These are phyloP conservation scores for Geothlypis trichas DNA, from an alignment of 2,113 vertebrate genomes.

Conservation along the genomic window DNA sequence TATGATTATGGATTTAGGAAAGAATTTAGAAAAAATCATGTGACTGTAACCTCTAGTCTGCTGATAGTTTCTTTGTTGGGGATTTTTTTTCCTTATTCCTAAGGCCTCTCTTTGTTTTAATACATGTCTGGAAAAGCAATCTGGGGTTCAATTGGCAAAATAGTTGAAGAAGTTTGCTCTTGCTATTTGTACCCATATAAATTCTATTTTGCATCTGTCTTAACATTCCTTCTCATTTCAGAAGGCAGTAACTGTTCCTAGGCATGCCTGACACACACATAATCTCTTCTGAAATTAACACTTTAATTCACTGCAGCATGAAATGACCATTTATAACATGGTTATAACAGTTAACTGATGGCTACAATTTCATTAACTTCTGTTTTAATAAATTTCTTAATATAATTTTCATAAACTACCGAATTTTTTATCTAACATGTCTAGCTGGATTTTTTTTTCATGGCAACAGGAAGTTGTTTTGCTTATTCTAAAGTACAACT, in stretches of 20 bases:
- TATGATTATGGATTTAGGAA: not conserved
- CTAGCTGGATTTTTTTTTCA: not conserved
- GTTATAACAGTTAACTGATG: accelerated
- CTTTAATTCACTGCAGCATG: not conserved
- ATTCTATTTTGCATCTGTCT: not conserved
- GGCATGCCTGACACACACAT: not conserved
- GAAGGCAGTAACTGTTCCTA: not conserved
- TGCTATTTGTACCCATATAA: not conserved
- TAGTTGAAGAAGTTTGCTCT: not conserved
- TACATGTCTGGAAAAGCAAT: not conserved
- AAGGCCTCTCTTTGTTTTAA: not conserved
- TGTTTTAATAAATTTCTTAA: not conserved
- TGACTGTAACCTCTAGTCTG: not conserved
- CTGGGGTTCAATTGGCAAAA: not conserved
- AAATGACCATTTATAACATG: not conserved
- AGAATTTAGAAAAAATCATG: not conserved
- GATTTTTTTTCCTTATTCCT: not conserved
- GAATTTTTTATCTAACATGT: not conserved
- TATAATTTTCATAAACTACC: not conserved
- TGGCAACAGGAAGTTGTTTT: not conserved
- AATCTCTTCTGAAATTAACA: not conserved
- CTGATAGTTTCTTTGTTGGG: not conserved
- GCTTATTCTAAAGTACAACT: not conserved
- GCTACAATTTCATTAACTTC: not conserved
- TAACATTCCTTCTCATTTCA: not conserved